Conservation (phyloP, 2,797 vertebrate genomes). For the Australoheros facetus region DNA sequence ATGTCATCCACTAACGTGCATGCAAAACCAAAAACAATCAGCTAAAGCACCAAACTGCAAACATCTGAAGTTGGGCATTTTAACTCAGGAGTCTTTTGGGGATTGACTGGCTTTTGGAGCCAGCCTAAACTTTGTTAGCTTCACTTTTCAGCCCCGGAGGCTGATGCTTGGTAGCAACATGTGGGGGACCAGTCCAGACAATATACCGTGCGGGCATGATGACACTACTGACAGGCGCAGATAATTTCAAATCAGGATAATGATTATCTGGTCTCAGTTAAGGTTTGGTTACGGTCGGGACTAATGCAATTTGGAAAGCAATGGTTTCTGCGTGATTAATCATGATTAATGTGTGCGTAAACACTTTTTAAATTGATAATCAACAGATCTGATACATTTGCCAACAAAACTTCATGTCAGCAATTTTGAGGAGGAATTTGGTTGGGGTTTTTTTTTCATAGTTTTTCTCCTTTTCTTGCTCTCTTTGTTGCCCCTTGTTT, state of each 20-base stretch:
- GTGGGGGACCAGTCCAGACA: not conserved
- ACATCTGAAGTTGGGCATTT: not conserved
- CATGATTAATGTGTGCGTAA: not conserved
- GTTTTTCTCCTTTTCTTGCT: not conserved
- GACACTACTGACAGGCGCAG: not conserved
- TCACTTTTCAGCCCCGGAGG: not conserved
- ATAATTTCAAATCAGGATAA: conserved; percentile 5
- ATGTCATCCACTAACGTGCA: not conserved
- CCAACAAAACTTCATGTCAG: not conserved
- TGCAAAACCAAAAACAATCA: not conserved
- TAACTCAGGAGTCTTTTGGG: not conserved
- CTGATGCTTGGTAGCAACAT: not conserved
- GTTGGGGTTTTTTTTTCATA: not conserved
- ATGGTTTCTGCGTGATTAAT: not conserved
- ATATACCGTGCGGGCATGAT: not conserved
- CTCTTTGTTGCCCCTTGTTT: not conserved
- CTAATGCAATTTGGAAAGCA: not conserved
- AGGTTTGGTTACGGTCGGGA: not conserved
- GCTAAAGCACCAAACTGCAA: not conserved
- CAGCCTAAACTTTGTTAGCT: not conserved
- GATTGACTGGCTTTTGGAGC: not conserved
- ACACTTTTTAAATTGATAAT: not conserved
- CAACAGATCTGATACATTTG: not conserved
- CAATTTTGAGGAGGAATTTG: not conserved
- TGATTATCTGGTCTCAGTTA: not conserved